Percentiles rank a stretch among this genome's conserved stretches.
phyloP scores from a whole-genome alignment of 2,888 invertebrate species.

The Melieria crassipennis region DNA sequence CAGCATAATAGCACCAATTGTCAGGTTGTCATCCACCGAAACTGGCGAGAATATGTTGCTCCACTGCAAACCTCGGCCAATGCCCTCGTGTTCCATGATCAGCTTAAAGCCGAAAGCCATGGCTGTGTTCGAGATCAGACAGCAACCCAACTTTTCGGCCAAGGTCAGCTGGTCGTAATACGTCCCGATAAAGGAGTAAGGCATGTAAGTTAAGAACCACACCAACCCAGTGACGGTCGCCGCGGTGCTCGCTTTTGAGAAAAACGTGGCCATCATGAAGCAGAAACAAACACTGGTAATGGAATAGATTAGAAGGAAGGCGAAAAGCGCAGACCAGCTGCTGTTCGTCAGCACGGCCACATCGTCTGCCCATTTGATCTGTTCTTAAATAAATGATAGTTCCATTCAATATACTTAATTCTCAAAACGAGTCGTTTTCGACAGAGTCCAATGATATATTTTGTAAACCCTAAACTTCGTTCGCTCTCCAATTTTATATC shows the following conservation, averaged over 20 bases:
- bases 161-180: conserved; percentile 74
- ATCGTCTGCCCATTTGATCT: conserved; percentile 69
- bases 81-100: conserved; percentile 75
- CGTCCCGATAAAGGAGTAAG: conserved; percentile 75
- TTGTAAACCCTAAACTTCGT: background rate
- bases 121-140: conserved; percentile 79
- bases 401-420: too few species aligned
- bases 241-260: conserved; percentile 83
- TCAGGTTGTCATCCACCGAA: conserved; percentile 74
- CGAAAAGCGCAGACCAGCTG: conserved; percentile 73
- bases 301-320: conserved; percentile 78
- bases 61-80: conserved; percentile 71
- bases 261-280: conserved; percentile 83
- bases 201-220: conserved; percentile 80
- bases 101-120: conserved; percentile 83
- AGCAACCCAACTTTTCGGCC: conserved; percentile 71
- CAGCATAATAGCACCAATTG: conserved; percentile 78
- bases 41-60: conserved; percentile 71
- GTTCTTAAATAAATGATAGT: conserved; percentile 44
- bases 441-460: too few species aligned
- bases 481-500: background rate
- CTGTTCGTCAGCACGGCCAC: conserved; percentile 76
- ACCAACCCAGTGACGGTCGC: conserved; percentile 79
- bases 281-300: conserved; percentile 78
- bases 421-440: too few species aligned